These are phyloP conservation scores for Lordiphosa stackelbergi DNA, from an alignment of 1,140 invertebrate genomes.

Conservation along the genomic window DNA sequence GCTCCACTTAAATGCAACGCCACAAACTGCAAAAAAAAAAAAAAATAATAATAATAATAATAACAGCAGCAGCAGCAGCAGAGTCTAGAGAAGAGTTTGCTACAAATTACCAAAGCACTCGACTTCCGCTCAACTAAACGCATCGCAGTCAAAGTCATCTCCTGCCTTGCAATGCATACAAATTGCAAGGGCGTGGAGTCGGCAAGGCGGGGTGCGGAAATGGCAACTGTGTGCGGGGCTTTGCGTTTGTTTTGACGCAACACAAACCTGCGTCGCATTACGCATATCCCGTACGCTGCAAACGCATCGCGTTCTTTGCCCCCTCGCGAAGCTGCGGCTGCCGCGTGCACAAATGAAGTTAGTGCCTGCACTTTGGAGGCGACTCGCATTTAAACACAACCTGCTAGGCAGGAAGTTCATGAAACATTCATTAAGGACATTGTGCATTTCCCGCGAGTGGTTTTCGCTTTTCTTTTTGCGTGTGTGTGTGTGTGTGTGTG, in stretches of 20 bases:
- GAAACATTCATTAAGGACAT: conserved; percentile 66
- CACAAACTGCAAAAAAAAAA: conserved; percentile 19
- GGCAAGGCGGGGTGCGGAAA: not conserved
- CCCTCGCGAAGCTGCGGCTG: conserved; percentile 8
- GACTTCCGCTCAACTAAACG: conserved; percentile 69
- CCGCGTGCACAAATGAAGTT: conserved; percentile 59
- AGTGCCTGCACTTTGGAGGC: conserved; percentile 49
- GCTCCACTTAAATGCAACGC: conserved; percentile 18
- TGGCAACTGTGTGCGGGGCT: conserved; percentile 8
- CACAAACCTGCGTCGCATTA: conserved; percentile 32
- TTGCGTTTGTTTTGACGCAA: conserved; percentile 47
- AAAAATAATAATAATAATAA: conserved; percentile 7
- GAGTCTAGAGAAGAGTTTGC: conserved; percentile 26
- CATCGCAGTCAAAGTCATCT: conserved; percentile 44
- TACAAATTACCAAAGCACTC: conserved; percentile 70
- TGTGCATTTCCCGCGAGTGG: conserved; percentile 25
- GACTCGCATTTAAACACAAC: conserved; percentile 23
- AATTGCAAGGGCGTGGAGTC: conserved; percentile 13
- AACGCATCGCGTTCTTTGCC: not conserved
- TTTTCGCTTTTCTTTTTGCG: conserved; percentile 12
- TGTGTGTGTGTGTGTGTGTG: conserved; percentile 19
- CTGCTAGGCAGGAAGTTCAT: conserved; percentile 47
- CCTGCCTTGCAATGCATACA: conserved; percentile 24
- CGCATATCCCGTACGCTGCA: conserved; percentile 35
- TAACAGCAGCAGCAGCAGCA: conserved; percentile 6